Evolutionary conservation across 2,113 vertebrate species (phyloP).

Genomic region (Bungarus multicinctus): DNA sequence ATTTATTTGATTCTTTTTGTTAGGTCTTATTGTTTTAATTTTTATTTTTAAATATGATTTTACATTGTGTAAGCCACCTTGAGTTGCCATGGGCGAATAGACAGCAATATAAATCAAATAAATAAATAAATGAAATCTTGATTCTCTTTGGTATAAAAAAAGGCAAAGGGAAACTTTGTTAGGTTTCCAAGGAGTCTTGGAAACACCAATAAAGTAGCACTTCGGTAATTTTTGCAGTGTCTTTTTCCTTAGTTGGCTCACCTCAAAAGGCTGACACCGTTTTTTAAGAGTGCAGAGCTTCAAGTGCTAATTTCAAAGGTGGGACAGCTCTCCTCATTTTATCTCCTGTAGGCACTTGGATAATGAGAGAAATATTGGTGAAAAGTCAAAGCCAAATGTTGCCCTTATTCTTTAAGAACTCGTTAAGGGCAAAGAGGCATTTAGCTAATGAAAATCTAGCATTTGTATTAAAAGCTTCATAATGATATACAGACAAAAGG

Average conservation of each 20-base stretch:
- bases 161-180: neutral
- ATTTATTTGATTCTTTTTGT: no score
- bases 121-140: no score
- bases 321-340: slow-evolving; percentile 26
- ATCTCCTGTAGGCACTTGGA: slow-evolving; percentile 1
- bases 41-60: no score
- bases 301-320: slow-evolving; percentile 16
- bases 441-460: slow-evolving; percentile 53
- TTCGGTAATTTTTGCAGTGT: neutral
- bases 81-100: no score
- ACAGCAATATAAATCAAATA: no score
- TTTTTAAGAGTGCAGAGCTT: neutral
- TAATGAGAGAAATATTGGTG: slow-evolving; percentile 35
- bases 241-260: neutral
- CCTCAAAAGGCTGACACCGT: neutral
- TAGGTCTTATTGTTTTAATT: no score
- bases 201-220: neutral
- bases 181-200: neutral
- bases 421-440: slow-evolving; percentile 63
- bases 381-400: slow-evolving; percentile 48
- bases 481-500: slow-evolving; percentile 42
- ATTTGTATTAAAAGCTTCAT: slow-evolving; percentile 50
- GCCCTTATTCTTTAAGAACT: slow-evolving; percentile 43
- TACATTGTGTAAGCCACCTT: no score
- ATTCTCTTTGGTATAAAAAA: neutral